Evolutionary conservation across 1,140 invertebrate genomes (phyloP).

Genomic region (Sinonovacula constricta): DNA sequence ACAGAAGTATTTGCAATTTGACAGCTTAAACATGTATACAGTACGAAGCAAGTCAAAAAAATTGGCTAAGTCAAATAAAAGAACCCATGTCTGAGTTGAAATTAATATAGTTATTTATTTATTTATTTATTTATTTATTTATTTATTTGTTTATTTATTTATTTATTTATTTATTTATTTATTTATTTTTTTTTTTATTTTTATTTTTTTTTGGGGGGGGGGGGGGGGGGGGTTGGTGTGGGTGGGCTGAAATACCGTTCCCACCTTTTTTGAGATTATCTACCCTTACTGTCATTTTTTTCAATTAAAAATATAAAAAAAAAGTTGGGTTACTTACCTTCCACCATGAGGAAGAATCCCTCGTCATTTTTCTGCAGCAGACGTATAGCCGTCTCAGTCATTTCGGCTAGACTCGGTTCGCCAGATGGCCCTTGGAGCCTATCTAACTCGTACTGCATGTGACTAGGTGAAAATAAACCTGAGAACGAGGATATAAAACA

Average conservation of each 20-base stretch:
- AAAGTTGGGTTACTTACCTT: conserved; percentile 82
- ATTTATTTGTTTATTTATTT: no score
- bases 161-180: neutral
- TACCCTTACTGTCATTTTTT: neutral
- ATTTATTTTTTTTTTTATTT: neutral
- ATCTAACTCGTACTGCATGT: neutral
- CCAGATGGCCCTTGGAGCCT: neutral
- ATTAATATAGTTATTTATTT: no score
- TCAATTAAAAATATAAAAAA: no score
- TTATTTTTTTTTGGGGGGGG: no score
- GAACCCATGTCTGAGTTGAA: no score
- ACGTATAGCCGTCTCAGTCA: conserved; percentile 91
- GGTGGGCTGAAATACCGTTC: neutral
- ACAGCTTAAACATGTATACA: no score
- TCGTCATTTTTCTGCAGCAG: conserved; percentile 86
- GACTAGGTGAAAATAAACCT: neutral
- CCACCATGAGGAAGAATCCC: conserved; percentile 93
- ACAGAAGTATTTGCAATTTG: no score
- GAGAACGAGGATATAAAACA: no score
- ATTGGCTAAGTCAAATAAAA: no score
- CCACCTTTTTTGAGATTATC: neutral
- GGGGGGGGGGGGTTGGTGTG: neutral
- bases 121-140: no score
- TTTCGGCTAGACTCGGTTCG: neutral
- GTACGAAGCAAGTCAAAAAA: no score